phyloP scores from a whole-genome alignment of 2,888 invertebrate species.

The Copidosoma aretas region DNA sequence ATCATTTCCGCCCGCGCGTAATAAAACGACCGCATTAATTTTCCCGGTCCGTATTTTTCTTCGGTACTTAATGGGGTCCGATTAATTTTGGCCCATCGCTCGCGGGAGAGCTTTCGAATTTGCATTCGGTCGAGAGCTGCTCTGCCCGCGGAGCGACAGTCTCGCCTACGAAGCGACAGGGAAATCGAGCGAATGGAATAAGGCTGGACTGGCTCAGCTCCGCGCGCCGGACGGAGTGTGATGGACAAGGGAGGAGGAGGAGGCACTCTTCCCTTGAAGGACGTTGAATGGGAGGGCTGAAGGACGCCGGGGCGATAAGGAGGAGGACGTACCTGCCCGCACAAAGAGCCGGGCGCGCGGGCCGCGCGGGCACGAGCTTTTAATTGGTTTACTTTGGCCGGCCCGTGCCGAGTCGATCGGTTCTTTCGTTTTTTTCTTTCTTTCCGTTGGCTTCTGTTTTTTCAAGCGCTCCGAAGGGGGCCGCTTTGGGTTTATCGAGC shows the following conservation, averaged over 20 bases:
- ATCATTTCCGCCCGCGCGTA: too few relatives aligned
- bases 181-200: not conserved
- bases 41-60: too few relatives aligned
- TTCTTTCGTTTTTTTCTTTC: constrained; percentile 5
- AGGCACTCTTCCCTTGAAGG: constrained; percentile 6
- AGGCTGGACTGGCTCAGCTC: not conserved
- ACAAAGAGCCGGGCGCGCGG: too few relatives aligned
- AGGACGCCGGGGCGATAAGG: constrained; percentile 1
- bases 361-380: constrained; percentile 36
- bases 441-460: not conserved
- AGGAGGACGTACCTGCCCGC: not conserved
- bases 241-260: constrained; percentile 12
- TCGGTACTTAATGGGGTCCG: too few relatives aligned
- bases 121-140: constrained; percentile 23
- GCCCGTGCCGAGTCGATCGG: not conserved
- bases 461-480: too few relatives aligned
- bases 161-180: not conserved
- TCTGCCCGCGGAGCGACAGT: not conserved
- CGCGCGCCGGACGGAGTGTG: constrained; percentile 10
- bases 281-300: constrained; percentile 2
- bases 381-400: constrained; percentile 38
- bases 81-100: not conserved
- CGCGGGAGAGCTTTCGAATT: constrained; percentile 21
- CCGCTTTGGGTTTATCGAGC: constrained; percentile 12
- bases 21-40: too few relatives aligned